A percentile compares a stretch with the other conserved stretches of the same genome.
phyloP scores from a whole-genome alignment of 2,797 vertebrate species.

The Rhynchonycteris naso region DNA sequence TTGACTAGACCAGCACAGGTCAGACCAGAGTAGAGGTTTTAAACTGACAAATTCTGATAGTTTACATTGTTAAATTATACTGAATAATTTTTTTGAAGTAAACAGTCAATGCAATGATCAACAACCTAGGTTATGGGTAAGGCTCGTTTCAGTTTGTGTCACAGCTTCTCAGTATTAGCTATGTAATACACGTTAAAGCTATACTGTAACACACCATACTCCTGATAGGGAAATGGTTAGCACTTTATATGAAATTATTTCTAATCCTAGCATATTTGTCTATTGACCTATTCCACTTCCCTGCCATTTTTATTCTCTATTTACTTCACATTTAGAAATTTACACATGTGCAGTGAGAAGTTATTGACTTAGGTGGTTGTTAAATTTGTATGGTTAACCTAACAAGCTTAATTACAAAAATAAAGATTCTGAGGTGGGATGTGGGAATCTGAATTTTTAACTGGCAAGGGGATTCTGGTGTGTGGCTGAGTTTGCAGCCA shows the following conservation, averaged over 20 bases:
- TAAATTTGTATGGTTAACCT: background rate
- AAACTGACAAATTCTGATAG: constrained; percentile 2
- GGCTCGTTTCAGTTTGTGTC: background rate
- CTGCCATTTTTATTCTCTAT: background rate
- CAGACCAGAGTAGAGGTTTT: background rate
- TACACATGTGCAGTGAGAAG: background rate
- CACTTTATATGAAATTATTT: background rate
- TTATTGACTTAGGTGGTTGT: background rate
- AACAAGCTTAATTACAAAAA: constrained; percentile 14
- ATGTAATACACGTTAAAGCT: background rate
- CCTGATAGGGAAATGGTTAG: background rate
- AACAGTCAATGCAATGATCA: background rate
- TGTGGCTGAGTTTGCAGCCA: background rate
- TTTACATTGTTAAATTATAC: background rate
- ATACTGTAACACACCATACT: background rate
- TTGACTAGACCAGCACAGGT: too few relatives aligned
- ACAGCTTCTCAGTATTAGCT: background rate
- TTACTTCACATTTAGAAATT: background rate
- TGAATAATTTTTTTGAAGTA: constrained; percentile 1
- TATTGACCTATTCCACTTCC: background rate
- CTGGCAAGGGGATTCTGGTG: background rate
- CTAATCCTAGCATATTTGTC: background rate
- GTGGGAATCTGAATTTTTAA: constrained; percentile 12
- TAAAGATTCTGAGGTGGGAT: background rate
- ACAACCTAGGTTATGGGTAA: background rate